phyloP scores from a whole-genome alignment of 1,140 invertebrate species.

The Pygmarrhopalites habei region DNA sequence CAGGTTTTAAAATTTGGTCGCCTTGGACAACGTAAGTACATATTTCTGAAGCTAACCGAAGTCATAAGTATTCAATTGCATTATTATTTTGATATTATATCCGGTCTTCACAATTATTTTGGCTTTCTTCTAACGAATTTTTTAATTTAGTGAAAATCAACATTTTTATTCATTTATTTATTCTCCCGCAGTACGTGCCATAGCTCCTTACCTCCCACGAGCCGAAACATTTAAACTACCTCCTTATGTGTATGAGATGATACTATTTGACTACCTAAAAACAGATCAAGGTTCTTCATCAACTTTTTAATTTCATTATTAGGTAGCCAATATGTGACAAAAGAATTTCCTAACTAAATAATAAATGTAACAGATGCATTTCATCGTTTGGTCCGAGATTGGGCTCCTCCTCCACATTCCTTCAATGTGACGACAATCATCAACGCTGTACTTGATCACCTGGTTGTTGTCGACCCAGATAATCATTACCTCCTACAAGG shows the following conservation, averaged over 20 bases:
- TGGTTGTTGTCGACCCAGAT: constrained; percentile 56
- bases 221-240: constrained; percentile 58
- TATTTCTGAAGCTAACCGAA: no score
- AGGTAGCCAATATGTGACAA: no score
- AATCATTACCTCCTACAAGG: constrained; percentile 71
- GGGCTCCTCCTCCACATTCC: constrained; percentile 62
- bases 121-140: no score
- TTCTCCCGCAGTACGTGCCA: constrained; percentile 69
- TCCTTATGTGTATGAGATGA: constrained; percentile 88
- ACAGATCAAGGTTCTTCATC: no score
- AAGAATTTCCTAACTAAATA: no score
- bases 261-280: constrained; percentile 87
- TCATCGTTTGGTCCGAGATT: constrained; percentile 77
- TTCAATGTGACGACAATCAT: constrained; percentile 82
- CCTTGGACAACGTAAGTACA: constrained; percentile 67
- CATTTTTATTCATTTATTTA: no score
- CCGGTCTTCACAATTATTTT: no score
- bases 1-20: constrained; percentile 85
- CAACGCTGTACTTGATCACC: constrained; percentile 72
- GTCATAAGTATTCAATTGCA: no score
- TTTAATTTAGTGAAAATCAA: no score
- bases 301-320: no score
- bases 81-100: no score
- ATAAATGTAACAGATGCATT: no score
- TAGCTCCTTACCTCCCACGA: constrained; percentile 74